Evolutionary conservation across 1,140 invertebrate species (phyloP).

Genomic region (Aphelinus certus): DNA sequence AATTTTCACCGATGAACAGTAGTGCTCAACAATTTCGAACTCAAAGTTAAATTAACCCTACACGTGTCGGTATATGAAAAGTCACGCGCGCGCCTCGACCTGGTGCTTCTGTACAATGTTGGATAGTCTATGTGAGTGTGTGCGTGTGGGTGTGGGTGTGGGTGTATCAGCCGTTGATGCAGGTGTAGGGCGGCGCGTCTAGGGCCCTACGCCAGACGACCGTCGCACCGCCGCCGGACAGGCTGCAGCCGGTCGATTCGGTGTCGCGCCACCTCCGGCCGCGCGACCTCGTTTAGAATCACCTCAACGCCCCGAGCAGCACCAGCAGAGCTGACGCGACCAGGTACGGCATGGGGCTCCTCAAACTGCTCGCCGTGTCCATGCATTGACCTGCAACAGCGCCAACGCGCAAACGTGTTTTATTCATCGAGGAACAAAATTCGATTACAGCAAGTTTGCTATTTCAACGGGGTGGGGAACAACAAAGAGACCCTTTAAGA

Average conservation of each 20-base stretch:
- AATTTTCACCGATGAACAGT: too few species aligned
- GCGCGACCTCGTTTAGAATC: constrained; percentile 56
- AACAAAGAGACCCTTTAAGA: too few species aligned
- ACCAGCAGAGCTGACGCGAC: constrained; percentile 53
- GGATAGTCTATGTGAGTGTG: too few species aligned
- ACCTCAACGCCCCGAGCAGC: constrained; percentile 60
- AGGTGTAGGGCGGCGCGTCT: background rate
- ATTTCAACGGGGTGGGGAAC: too few species aligned
- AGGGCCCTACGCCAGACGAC: background rate
- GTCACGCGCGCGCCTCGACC: background rate
- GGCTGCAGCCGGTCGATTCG: background rate
- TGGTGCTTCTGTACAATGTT: too few species aligned
- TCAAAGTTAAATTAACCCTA: too few species aligned
- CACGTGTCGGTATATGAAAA: background rate
- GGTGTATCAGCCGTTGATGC: too few species aligned
- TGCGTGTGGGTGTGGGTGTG: too few species aligned
- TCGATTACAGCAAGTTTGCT: too few species aligned
- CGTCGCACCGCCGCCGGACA: background rate
- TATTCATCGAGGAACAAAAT: too few species aligned
- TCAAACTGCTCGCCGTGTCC: constrained; percentile 56
- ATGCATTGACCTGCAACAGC: constrained; percentile 61
- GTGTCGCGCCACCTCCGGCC: background rate
- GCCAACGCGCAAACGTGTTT: too few species aligned
- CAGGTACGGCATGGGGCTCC: constrained; percentile 55
- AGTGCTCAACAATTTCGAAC: background rate